Base-by-base conservation (phyloP, 2,888 invertebrate genomes). In the Apodemia zela region DNA sequence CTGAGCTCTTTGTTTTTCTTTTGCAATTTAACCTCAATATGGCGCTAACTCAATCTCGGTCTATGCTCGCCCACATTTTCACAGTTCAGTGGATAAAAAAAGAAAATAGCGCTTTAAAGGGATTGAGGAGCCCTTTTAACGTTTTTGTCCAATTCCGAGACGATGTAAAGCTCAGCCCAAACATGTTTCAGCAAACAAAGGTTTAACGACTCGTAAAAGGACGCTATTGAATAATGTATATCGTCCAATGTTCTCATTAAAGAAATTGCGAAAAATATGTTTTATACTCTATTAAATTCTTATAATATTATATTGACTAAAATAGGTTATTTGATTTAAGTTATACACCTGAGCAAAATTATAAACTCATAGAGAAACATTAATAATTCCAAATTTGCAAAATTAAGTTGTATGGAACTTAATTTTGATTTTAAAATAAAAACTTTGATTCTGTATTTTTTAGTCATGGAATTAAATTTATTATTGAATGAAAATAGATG, bases 81-180 rank as follows among this genome's bases (percentile, higher is more conserved):
- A 77, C 79, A 78, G 81, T 82, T 83, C 84, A 84, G 82, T 79
- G 82, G 78, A 77, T 79, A 79, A 83, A 81, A 85, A 85, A 85
- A 83, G 81, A 82, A 84, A 84, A 85, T 80, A 78, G 73, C 76
- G 74, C 74, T 84, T 84, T 84, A 80, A 84, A 82, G 79, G 79
- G 82, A 82, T 80, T 81, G 73, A 73, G 75, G 74, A 73, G 76
- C 76, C 81, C 77, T 81, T 84, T 83, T 78, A 78, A 71, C 78
- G 77, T 76, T 81, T 81, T 80, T 78, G 76, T 57, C 54, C 54
- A 57, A 29, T 57, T 80, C 73, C 72, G 76, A 73, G 75, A 76
- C 72, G 72, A 71, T 71, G 73, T 70, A 72, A 70, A 73, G 72
- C 75, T 78, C 74, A 78, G 77, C 75, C 69, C 70, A 73, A 71